These are phyloP conservation scores for Oryzias dopingdopingensis DNA, from an alignment of 2,797 vertebrate genomes.

Conservation along the genomic window DNA sequence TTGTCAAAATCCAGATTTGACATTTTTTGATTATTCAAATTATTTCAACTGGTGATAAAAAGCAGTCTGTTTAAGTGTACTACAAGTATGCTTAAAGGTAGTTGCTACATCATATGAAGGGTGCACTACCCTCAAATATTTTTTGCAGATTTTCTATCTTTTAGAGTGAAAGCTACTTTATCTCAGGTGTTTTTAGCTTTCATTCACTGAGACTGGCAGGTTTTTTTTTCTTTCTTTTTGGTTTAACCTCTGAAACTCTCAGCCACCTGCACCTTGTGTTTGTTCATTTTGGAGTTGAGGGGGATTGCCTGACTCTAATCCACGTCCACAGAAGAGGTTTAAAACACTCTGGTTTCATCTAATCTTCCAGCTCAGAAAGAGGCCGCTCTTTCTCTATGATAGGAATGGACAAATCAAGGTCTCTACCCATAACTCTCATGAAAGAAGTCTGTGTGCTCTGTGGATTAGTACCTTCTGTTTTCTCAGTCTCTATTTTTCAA, in stretches of 20 bases:
- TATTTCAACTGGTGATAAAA: conserved; percentile 2
- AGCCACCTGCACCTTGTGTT: conserved; percentile 69
- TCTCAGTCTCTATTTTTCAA: conserved; percentile 77
- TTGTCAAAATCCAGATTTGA: conserved; percentile 10
- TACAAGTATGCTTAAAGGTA: no score
- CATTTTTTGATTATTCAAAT: conserved; percentile 4
- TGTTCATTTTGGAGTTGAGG: conserved; percentile 78
- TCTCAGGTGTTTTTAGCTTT: no score
- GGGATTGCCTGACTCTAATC: conserved; percentile 87
- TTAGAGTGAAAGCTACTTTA: no score
- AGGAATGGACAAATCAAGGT: conserved; percentile 90
- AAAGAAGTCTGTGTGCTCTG: conserved; percentile 87
- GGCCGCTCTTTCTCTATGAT: conserved; percentile 78
- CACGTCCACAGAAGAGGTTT: conserved; percentile 90
- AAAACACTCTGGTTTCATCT: conserved; percentile 97
- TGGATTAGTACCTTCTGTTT: conserved; percentile 82
- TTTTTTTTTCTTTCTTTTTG: not conserved
- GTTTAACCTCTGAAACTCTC: conserved; percentile 22
- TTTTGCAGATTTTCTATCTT: no score
- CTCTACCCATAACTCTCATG: conserved; percentile 81
- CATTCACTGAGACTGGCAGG: no score
- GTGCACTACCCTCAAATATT: no score
- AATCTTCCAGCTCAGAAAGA: conserved; percentile 92
- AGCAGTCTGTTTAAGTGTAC: no score
- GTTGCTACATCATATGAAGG: no score